Conservation (phyloP, 2,113 vertebrate species). For the Orientallactaga bullata region DNA sequence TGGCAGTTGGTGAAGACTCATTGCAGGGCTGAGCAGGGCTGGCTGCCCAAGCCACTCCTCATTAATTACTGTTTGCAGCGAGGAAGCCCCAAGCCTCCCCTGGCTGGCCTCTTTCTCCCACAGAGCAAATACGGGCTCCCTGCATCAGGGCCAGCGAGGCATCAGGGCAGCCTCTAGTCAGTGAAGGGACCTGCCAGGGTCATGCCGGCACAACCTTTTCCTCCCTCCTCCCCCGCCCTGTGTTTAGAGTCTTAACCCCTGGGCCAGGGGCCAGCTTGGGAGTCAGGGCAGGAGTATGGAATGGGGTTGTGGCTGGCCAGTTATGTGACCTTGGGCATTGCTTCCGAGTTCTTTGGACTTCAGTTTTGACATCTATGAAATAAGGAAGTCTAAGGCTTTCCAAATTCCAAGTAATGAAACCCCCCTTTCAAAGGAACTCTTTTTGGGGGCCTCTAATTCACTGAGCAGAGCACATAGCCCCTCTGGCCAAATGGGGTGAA, state of each 20-base stretch:
- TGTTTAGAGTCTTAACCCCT: not conserved
- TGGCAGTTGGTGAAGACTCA: conserved; percentile 51
- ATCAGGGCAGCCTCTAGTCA: not conserved
- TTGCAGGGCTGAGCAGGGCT: conserved; percentile 37
- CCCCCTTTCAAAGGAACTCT: conserved; percentile 30
- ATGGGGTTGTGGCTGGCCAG: not conserved
- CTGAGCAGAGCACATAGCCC: not conserved
- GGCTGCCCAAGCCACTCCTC: conserved; percentile 44
- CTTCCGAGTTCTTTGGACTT: conserved; percentile 38
- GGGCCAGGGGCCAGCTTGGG: not conserved
- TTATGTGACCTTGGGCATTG: not conserved
- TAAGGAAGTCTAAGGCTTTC: not conserved
- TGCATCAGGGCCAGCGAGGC: not conserved
- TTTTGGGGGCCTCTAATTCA: not conserved
- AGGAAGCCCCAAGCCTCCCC: conserved; percentile 19
- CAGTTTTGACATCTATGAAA: conserved; percentile 36
- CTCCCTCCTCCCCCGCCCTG: conserved; percentile 45
- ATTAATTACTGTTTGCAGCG: conserved; percentile 65
- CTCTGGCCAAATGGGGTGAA: not conserved
- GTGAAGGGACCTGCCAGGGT: not conserved
- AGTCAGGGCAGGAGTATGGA: not conserved
- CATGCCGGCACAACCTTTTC: conserved; percentile 41
- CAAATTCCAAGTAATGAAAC: not conserved
- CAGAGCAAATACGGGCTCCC: not conserved
- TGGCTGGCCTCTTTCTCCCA: not conserved